Evolutionary conservation across 2,888 invertebrate genomes (phyloP).

Genomic region (Drosophila engyochracea): DNA sequence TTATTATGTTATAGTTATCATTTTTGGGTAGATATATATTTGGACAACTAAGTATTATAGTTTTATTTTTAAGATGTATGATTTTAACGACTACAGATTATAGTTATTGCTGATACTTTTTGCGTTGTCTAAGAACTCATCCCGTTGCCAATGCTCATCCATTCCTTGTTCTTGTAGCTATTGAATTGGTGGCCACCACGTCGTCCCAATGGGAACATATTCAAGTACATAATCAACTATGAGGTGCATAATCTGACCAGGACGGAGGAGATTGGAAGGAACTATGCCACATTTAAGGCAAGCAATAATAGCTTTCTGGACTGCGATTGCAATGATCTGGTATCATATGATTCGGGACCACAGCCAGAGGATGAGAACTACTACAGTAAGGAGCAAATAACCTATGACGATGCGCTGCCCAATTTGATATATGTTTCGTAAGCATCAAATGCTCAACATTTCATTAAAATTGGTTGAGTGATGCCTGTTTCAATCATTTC

Average conservation of each 20-base stretch:
- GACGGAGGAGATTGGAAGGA: conserved; percentile 31
- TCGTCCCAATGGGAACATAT: conserved; percentile 76
- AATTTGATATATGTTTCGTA: conserved; percentile 82
- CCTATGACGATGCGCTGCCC: conserved; percentile 71
- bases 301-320: conserved; percentile 31
- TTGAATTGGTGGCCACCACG: conserved; percentile 84
- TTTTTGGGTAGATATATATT: not conserved
- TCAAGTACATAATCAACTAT: conserved; percentile 71
- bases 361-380: conserved; percentile 77
- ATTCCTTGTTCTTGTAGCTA: conserved; percentile 46
- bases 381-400: conserved; percentile 72
- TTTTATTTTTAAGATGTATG: too few relatives aligned
- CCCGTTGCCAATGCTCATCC: not conserved
- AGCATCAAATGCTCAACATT: conserved; percentile 21
- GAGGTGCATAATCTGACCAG: conserved; percentile 51
- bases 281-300: conserved; percentile 35
- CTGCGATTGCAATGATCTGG: conserved; percentile 59
- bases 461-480: fast-evolving
- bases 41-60: not conserved
- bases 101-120: not conserved
- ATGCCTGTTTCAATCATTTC: not conserved
- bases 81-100: too few relatives aligned
- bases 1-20: not conserved
- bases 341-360: conserved; percentile 68
- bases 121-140: not conserved